phyloP scores from a whole-genome alignment of 2,113 vertebrate genomes.

The Solenodon paradoxus region DNA sequence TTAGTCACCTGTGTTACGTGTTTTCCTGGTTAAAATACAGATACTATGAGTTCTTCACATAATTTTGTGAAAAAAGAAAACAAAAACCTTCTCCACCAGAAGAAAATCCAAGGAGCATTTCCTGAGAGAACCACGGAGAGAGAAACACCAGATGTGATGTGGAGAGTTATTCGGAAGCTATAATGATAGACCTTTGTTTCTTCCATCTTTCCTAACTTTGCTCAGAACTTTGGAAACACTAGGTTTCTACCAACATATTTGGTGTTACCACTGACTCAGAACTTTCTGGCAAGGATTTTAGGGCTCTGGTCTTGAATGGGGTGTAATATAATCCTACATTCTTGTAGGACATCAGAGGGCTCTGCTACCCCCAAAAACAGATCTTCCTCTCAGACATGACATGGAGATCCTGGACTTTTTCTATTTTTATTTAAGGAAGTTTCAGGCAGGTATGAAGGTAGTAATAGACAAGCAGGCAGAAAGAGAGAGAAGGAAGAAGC shows the following conservation, averaged over 20 bases:
- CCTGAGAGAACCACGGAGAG: neutral
- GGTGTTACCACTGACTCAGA: neutral
- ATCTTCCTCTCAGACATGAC: no score
- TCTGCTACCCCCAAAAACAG: no score
- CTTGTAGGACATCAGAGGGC: neutral
- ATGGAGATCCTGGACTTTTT: no score
- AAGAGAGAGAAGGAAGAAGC: no score
- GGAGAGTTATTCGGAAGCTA: neutral
- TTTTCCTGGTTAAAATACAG: neutral
- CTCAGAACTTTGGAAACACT: neutral
- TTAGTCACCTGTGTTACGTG: neutral
- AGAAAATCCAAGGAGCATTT: neutral
- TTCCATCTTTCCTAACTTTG: neutral
- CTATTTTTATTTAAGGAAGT: no score
- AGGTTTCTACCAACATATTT: neutral
- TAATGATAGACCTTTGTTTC: neutral
- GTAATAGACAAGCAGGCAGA: no score
- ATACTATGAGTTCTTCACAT: neutral
- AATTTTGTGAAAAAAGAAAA: neutral
- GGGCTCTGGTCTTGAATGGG: neutral
- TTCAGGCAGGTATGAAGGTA: no score
- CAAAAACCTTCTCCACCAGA: neutral
- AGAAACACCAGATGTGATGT: neutral
- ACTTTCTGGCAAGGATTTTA: neutral
- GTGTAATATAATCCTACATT: neutral